Percentiles rank a stretch among this genome's conserved stretches.
Conservation (phyloP, 92 coral and sea anemone genomes). For the Epizoanthus illoricatus region DNA sequence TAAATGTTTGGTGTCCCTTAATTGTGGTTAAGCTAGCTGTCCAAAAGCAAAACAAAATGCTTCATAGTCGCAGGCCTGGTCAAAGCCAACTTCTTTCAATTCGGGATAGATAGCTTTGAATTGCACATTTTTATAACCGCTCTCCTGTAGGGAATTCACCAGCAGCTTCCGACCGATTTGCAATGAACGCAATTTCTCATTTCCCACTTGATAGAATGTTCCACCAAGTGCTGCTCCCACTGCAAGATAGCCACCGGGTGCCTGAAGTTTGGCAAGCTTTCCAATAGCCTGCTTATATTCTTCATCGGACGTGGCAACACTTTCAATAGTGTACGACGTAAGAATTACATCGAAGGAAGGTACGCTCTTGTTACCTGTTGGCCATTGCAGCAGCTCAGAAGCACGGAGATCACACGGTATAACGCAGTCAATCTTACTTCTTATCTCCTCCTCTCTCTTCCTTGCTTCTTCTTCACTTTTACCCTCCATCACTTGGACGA, state of each 20-base stretch:
- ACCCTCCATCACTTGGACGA: not conserved
- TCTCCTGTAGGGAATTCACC: not conserved
- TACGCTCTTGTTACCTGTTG: not conserved
- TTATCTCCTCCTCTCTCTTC: conserved; percentile 7
- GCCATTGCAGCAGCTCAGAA: not conserved
- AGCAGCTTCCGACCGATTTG: not conserved
- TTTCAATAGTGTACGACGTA: not conserved
- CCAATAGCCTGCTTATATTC: not conserved
- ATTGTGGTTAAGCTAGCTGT: not conserved
- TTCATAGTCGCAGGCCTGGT: not conserved
- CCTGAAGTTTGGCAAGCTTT: not conserved
- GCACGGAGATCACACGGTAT: conserved; percentile 1
- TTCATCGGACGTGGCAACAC: not conserved
- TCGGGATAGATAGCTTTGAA: not conserved
- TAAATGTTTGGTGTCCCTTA: no score
- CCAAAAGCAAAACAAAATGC: not conserved
- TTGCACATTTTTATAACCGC: not conserved
- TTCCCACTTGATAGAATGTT: not conserved
- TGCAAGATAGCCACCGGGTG: no score
- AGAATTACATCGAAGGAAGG: conserved; percentile 1
- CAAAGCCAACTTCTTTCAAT: not conserved
- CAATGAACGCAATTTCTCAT: not conserved
- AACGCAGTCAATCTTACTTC: not conserved
- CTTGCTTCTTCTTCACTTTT: not conserved
- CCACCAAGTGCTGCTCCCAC: no score